phyloP scores from a whole-genome alignment of 2,113 vertebrate species.

The Podarcis cretensis region DNA sequence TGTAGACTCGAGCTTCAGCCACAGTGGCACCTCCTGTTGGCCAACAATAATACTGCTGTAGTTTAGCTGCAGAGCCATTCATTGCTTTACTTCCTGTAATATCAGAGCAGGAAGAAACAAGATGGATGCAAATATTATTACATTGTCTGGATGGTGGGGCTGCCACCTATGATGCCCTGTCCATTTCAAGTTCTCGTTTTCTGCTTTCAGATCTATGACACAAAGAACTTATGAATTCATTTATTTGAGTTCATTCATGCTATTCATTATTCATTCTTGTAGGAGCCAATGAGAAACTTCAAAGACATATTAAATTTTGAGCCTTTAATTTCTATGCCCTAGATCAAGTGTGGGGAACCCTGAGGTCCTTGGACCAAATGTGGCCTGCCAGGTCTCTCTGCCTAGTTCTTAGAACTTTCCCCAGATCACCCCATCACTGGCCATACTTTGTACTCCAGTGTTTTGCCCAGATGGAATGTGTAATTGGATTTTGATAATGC shows the following conservation, averaged over 20 bases:
- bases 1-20: conserved; percentile 95
- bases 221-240: not conserved
- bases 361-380: too few species aligned
- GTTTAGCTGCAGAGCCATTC: conserved; percentile 93
- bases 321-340: not conserved
- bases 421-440: too few species aligned
- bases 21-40: conserved; percentile 98
- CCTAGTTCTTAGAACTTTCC: too few species aligned
- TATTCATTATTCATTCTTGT: not conserved
- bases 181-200: conserved; percentile 39
- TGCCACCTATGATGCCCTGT: conserved; percentile 31
- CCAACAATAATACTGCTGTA: conserved; percentile 95
- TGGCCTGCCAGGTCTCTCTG: too few species aligned
- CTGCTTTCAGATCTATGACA: conserved; percentile 10
- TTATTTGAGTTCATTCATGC: not conserved
- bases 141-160: conserved; percentile 21
- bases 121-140: conserved; percentile 83
- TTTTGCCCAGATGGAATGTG: too few species aligned
- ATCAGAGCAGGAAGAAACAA: conserved; percentile 87
- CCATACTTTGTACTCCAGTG: too few species aligned
- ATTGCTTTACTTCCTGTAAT: conserved; percentile 87
- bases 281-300: not conserved
- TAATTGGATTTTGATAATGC: too few species aligned
- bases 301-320: not conserved
- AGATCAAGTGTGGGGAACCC: not conserved